These are phyloP conservation scores for Spialia ferax DNA, from an alignment of 2,888 invertebrate species.

Conservation along the genomic window DNA sequence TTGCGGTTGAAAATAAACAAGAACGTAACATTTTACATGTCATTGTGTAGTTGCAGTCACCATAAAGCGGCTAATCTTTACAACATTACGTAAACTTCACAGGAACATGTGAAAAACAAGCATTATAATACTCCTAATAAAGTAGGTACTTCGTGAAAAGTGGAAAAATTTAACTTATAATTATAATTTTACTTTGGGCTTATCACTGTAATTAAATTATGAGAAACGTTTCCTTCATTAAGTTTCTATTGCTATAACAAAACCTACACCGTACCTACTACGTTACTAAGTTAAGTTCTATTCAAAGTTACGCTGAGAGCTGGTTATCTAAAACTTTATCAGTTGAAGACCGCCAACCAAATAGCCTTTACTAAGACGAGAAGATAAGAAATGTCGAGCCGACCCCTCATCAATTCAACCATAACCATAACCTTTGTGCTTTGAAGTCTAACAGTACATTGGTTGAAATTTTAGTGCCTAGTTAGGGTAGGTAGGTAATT, in stretches of 20 bases:
- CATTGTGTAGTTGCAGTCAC: too few species aligned
- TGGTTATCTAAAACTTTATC: conserved; percentile 8
- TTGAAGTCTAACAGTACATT: conserved; percentile 42
- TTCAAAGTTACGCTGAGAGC: background rate
- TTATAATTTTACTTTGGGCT: background rate
- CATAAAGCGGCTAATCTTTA: conserved; percentile 22
- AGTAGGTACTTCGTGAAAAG: background rate
- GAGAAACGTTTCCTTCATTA: background rate
- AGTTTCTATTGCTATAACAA: background rate
- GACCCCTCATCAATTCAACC: conserved; percentile 41
- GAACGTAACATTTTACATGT: conserved; percentile 1
- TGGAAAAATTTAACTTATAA: background rate
- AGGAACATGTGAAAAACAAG: conserved; percentile 14
- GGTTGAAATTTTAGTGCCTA: conserved; percentile 36
- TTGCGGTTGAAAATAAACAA: conserved; percentile 15
- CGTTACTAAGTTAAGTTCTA: background rate
- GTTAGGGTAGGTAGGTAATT: conserved; percentile 10
- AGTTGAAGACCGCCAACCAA: conserved; percentile 8
- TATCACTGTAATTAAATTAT: background rate
- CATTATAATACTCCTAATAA: too few species aligned
- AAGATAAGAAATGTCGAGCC: conserved; percentile 49
- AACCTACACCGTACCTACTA: background rate
- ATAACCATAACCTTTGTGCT: conserved; percentile 42
- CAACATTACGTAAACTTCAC: conserved; percentile 10
- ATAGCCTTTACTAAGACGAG: conserved; percentile 35